Evolutionary conservation across 2,888 invertebrate genomes (phyloP), one percentile per base, ranked within the genome.

Genomic region (Cephus rjabovi): DNA sequence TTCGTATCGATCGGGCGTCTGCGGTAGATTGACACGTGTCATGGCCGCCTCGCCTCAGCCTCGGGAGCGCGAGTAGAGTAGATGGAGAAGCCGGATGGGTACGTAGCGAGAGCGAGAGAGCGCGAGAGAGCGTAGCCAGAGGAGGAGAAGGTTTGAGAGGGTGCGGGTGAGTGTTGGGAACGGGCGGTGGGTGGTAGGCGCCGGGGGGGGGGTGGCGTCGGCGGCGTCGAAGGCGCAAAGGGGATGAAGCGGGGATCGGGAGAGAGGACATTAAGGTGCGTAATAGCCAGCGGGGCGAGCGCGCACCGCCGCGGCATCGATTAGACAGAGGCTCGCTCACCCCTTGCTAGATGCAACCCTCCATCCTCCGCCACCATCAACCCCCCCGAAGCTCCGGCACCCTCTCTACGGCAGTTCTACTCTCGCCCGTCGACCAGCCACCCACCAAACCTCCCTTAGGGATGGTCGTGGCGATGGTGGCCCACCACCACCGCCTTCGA

Each of bases 1-100:
- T 90, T 87, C 88, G 91, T 90, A 91, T 91, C 91, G 91, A 91
- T 91, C 91, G 88, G 87, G 89, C 89, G 90, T 91, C 90, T 91
- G 91, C 90, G 90, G 91, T 90, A 91, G 91, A 91, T 91, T 91
- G 91, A 91, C 91, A 91, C 91, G 91, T 91, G 91, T 91, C 91
- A 91, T 91, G 91, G 91, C 91, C 88, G 91, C 90, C 90, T 89
- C 87, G 83, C 81, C 79, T 83, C 79, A 56, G 77, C 78, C 75
- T 75, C 78, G 75, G 73, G 37, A 75, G 73, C 78, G 35, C 69
- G 73, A 77, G 76, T 70, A 80, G 81, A 80, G 82, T 75, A 79
- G 79, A 77, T 71, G 79, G 74, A 71, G 79, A 79, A 76, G 81
- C 81, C 77, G 73, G 79, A 80, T 82, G 84, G 84, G 83, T 84